Conservation (phyloP, 2,797 vertebrate species). For the Coluber constrictor region DNA sequence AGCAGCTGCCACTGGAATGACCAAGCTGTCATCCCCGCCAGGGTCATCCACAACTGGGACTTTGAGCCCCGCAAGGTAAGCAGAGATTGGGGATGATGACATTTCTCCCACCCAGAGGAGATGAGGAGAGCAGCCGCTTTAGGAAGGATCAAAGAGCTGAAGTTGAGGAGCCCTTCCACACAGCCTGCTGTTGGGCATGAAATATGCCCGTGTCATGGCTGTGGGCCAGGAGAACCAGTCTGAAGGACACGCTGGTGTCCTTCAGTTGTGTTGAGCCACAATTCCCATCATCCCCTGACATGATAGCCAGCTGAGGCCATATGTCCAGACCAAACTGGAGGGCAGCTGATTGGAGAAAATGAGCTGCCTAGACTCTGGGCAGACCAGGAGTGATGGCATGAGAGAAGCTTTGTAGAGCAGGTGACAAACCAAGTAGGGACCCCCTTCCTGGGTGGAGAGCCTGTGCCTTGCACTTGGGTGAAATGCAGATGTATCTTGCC, state of each 20-base stretch:
- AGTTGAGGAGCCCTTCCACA: not conserved
- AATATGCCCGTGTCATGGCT: not conserved
- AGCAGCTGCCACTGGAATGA: constrained; percentile 97
- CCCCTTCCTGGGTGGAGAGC: not conserved
- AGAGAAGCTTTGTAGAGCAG: too few relatives aligned
- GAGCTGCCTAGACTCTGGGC: not conserved
- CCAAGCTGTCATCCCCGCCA: constrained; percentile 85
- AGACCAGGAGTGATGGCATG: not conserved
- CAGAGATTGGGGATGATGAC: fast-evolving
- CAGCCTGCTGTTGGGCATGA: not conserved
- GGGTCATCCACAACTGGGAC: constrained; percentile 98
- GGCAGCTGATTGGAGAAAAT: not conserved
- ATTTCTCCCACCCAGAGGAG: not conserved
- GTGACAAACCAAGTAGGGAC: too few relatives aligned
- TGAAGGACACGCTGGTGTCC: not conserved
- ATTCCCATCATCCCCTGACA: not conserved
- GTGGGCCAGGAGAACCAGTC: not conserved
- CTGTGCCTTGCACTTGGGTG: not conserved
- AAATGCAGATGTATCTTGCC: not conserved
- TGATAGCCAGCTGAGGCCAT: not conserved
- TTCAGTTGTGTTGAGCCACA: not conserved
- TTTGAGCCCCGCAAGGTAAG: constrained; percentile 89
- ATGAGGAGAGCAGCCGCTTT: not conserved
- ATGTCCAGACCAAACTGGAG: not conserved
- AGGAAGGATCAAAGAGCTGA: not conserved